phyloP scores from a whole-genome alignment of 2,888 invertebrate species.

The Synanthedon tipuliformis region DNA sequence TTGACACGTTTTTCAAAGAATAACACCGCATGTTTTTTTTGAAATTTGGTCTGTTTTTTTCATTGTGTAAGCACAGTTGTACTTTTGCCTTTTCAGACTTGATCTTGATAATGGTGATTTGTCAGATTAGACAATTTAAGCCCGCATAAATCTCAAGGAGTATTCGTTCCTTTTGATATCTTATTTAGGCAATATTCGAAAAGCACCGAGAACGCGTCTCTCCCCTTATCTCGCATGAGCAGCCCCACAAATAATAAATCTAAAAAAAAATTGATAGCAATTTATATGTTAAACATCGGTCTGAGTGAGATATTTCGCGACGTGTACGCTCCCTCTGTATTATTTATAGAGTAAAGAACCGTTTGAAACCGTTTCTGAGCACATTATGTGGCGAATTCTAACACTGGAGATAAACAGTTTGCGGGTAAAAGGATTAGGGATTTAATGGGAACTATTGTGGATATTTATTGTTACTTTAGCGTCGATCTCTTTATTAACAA shows the following conservation, averaged over 20 bases:
- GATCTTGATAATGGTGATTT: conserved; percentile 4
- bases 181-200: conserved; percentile 31
- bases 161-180: too few species aligned
- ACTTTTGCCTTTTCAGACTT: not conserved
- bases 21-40: too few species aligned
- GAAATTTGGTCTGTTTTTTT: too few species aligned
- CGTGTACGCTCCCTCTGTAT: conserved; percentile 29
- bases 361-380: conserved; percentile 10
- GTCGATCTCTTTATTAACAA: too few species aligned
- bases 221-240: conserved; percentile 39
- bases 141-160: conserved; percentile 12
- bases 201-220: conserved; percentile 29
- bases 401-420: not conserved
- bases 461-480: too few species aligned
- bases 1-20: too few species aligned
- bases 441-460: too few species aligned
- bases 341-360: conserved; percentile 13
- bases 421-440: too few species aligned
- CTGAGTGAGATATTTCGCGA: conserved; percentile 50
- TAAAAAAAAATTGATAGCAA: conserved; percentile 55
- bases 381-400: conserved; percentile 14
- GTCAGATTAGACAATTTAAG: conserved; percentile 27
- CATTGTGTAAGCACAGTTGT: too few species aligned
- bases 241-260: conserved; percentile 52
- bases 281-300: conserved; percentile 62